Evolutionary conservation across 2,113 vertebrate genomes (phyloP).

Genomic region (Telmatochromis sp.): DNA sequence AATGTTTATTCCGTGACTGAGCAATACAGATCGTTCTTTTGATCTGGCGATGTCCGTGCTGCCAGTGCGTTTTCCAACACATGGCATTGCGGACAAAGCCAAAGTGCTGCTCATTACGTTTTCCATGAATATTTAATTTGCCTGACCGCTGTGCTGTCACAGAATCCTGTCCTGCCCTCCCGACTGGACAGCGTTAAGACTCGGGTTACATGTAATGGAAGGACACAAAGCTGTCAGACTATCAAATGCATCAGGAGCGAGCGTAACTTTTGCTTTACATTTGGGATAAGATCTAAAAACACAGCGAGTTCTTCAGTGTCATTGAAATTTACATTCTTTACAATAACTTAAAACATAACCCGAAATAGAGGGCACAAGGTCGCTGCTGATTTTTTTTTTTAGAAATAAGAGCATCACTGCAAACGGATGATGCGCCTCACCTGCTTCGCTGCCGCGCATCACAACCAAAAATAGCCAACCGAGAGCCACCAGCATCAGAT

Average conservation of each 20-base stretch:
- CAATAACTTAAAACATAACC: background rate
- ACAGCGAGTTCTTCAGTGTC: background rate
- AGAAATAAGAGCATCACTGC: background rate
- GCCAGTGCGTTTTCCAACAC: background rate
- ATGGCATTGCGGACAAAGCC: background rate
- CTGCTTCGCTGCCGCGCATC: conserved; percentile 41
- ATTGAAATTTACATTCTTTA: background rate
- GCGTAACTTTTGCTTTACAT: background rate
- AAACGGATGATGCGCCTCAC: conserved; percentile 30
- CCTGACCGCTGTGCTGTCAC: background rate
- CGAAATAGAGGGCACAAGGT: background rate
- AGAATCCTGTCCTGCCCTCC: background rate
- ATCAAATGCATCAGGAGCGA: background rate
- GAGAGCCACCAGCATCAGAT: conserved; percentile 25
- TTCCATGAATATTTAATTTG: conserved; percentile 31
- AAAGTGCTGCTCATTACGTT: background rate
- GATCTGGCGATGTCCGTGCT: background rate
- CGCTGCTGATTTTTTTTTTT: background rate
- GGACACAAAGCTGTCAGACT: background rate
- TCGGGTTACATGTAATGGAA: conserved; percentile 27
- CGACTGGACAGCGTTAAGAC: background rate
- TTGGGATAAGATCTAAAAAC: background rate
- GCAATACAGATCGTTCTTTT: background rate
- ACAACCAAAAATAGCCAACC: conserved; percentile 27
- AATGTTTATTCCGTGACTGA: background rate